These are phyloP conservation scores for Zaprionus ghesquierei DNA, from an alignment of 1,140 invertebrate genomes.

Conservation along the genomic window DNA sequence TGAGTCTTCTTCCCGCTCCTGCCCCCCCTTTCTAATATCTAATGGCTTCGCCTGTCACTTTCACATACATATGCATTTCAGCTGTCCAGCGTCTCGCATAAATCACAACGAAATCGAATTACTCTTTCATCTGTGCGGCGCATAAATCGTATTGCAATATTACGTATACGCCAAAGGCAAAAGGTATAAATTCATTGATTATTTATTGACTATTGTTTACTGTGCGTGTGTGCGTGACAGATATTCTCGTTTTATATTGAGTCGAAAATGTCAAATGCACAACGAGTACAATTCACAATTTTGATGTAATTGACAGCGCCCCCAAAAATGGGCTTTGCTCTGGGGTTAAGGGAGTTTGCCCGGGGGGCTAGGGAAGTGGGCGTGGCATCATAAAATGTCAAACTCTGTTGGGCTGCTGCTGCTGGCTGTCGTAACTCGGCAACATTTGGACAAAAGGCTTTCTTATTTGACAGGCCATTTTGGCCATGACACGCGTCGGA, in stretches of 20 bases:
- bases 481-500: constrained; percentile 62
- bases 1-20: background rate
- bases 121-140: constrained; percentile 64
- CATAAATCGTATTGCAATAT: constrained; percentile 63
- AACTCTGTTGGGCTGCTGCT: constrained; percentile 54
- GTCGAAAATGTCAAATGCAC: constrained; percentile 79
- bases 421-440: constrained; percentile 54
- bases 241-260: constrained; percentile 77
- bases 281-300: constrained; percentile 76
- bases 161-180: constrained; percentile 56
- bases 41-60: constrained; percentile 20
- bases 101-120: constrained; percentile 73
- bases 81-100: constrained; percentile 44
- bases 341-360: background rate
- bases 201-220: constrained; percentile 70
- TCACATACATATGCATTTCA: background rate
- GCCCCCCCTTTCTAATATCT: background rate
- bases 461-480: constrained; percentile 79
- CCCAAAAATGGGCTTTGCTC: constrained; percentile 1
- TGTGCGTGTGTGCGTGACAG: constrained; percentile 35
- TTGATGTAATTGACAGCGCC: constrained; percentile 77
- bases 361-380: constrained; percentile 20
- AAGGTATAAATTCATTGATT: constrained; percentile 73
- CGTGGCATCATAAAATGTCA: constrained; percentile 75
- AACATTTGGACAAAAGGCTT: constrained; percentile 79